phyloP scores from a whole-genome alignment of 1,140 invertebrate species.

The Sweltsa coloradensis region DNA sequence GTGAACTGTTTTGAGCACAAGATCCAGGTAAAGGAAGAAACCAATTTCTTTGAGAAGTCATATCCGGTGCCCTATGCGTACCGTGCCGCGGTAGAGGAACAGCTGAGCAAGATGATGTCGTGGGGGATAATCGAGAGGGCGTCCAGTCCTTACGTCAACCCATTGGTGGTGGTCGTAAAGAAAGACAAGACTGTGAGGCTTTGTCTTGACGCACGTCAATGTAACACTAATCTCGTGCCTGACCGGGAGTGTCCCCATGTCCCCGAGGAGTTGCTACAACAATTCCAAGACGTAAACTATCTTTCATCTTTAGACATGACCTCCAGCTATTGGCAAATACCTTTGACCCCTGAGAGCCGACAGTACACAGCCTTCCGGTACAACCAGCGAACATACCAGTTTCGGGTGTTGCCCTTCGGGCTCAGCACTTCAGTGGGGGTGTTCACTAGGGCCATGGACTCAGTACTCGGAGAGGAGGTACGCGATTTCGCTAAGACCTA shows the following conservation, averaged over 20 bases:
- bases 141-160: constrained; percentile 24
- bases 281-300: constrained; percentile 18
- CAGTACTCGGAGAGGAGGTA: neutral
- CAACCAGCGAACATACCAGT: constrained; percentile 23
- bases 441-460: constrained; percentile 1
- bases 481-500: neutral
- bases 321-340: constrained; percentile 28
- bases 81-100: too few species aligned
- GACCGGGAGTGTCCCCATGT: constrained; percentile 6
- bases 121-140: constrained; percentile 18
- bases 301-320: constrained; percentile 24
- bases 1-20: too few species aligned
- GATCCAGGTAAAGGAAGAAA: too few species aligned
- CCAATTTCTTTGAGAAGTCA: too few species aligned
- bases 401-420: constrained; percentile 23
- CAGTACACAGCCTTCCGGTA: constrained; percentile 26
- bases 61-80: too few species aligned
- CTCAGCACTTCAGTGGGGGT: constrained; percentile 16
- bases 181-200: constrained; percentile 21
- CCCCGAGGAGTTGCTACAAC: constrained; percentile 16
- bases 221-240: constrained; percentile 24
- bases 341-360: constrained; percentile 17
- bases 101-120: too few species aligned
- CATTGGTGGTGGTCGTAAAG: constrained; percentile 23
- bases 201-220: constrained; percentile 23